Conservation (phyloP, 2,113 vertebrate genomes). For the Zosterops borbonicus region DNA sequence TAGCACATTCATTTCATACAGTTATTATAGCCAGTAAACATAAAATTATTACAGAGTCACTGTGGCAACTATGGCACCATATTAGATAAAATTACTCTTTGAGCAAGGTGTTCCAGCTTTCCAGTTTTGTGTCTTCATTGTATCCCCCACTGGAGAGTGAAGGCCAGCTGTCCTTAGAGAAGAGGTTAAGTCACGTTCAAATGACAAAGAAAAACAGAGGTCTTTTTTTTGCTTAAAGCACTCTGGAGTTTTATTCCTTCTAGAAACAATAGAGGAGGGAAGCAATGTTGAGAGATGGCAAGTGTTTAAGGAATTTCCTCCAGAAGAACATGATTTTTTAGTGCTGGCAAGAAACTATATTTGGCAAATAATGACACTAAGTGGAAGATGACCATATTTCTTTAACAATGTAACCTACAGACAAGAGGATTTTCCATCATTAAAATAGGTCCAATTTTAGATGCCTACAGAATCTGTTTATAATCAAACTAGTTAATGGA, state of each 20-base stretch:
- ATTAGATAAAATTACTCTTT: slow-evolving; percentile 1
- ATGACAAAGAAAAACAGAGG: slow-evolving; percentile 13
- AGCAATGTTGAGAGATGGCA: neutral
- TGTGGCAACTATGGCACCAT: neutral
- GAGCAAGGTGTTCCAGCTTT: slow-evolving; percentile 2
- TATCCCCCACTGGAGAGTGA: neutral
- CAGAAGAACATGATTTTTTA: slow-evolving; percentile 53
- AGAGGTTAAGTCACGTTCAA: slow-evolving; percentile 17
- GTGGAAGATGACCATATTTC: slow-evolving; percentile 29
- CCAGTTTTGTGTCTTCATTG: neutral
- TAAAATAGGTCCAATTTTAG: neutral
- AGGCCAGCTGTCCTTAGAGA: slow-evolving; percentile 26
- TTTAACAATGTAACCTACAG: slow-evolving; percentile 30
- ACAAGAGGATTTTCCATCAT: neutral
- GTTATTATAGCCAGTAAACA: slow-evolving; percentile 33
- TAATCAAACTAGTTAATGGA: neutral
- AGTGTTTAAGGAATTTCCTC: slow-evolving; percentile 49
- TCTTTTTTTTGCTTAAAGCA: slow-evolving; percentile 8
- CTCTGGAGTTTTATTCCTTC: slow-evolving; percentile 27
- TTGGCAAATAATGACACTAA: slow-evolving; percentile 26
- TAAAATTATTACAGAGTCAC: neutral
- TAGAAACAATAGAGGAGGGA: slow-evolving; percentile 54
- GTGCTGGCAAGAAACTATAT: slow-evolving; percentile 21
- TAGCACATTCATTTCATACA: neutral
- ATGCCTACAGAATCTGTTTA: neutral